Base-by-base conservation (phyloP, 2,797 vertebrate genomes). In the Takifugu ocellatus region DNA sequence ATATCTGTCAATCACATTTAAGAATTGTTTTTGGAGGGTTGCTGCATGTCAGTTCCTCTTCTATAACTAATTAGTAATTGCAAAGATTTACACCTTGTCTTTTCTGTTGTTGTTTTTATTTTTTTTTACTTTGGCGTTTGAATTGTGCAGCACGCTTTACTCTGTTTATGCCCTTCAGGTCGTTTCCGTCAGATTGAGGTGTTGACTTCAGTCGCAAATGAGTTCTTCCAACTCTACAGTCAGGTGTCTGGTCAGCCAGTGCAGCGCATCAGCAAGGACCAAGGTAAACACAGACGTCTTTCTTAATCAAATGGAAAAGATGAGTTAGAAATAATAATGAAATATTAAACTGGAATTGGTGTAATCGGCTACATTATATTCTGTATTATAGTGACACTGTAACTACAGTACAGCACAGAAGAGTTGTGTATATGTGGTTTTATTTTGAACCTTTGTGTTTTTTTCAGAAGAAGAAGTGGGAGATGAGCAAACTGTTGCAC, bases 121-220 rank as follows among this genome's bases (percentile, higher is more conserved):
- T 17, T 53, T 5, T 11, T 7, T 51, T 12, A 10, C 50, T 49
- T 48, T 31, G 17, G 16, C 48, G 16, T 25, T 6, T 42, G 16
- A 36, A 49, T 9, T 2, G 5, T 9, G 14, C 44, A 50, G 11
- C 3, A 8, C 9, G 25, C 39, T n/a, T 26, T 33, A 6, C 25
- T 49, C 21, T 66, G 15, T 71, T 21, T 66, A 10, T 61, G 6
- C 57, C 29, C 67, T 21, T 53, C 68, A 98, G 97, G 96, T 88
- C 97, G 97, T 68, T 99, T 99, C 87, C 95, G 96, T 74, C 97
- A 99, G 88, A 98, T 98, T 5, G 93, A 98, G 89, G 96, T 98
- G 72, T 90, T 99, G 78, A 97, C 97, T 50, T 94, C 94, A 54
- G 97, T 99, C 55, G 97, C 97, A 59, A 99, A 98, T 42, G 95